These are phyloP conservation scores for Gallinago stenura DNA, from an alignment of 2,797 vertebrate genomes.

Conservation along the genomic window DNA sequence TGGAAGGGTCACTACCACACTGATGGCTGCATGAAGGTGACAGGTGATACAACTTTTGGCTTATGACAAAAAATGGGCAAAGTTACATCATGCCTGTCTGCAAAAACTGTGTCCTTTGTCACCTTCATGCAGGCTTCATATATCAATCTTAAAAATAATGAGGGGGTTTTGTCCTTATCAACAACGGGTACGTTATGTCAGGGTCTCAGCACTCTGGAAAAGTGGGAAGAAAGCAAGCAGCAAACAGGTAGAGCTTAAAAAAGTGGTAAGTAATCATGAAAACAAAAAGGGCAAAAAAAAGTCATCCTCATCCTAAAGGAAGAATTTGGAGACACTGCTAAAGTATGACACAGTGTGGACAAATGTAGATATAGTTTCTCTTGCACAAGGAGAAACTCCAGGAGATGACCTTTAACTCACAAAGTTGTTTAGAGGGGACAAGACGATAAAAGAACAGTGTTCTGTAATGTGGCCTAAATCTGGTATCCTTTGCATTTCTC, in stretches of 20 bases:
- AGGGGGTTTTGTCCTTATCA: rapidly evolving
- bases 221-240: neutral
- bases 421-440: neutral
- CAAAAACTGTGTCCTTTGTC: neutral
- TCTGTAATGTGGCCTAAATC: neutral
- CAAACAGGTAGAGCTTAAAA: neutral
- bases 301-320: neutral
- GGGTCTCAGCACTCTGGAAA: neutral
- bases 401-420: neutral
- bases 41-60: neutral
- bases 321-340: neutral
- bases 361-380: neutral
- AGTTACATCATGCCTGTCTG: neutral
- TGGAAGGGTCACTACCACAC: neutral
- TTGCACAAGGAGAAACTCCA: neutral
- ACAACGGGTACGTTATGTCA: rapidly evolving
- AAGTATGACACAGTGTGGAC: neutral
- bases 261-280: neutral
- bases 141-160: neutral
- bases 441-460: neutral
- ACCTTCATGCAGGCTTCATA: neutral
- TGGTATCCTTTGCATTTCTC: neutral
- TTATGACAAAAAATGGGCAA: neutral
- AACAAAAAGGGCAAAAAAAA: neutral
- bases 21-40: neutral